Conservation (phyloP, 2,113 vertebrate species). For the Trochalopteron elliotii region DNA sequence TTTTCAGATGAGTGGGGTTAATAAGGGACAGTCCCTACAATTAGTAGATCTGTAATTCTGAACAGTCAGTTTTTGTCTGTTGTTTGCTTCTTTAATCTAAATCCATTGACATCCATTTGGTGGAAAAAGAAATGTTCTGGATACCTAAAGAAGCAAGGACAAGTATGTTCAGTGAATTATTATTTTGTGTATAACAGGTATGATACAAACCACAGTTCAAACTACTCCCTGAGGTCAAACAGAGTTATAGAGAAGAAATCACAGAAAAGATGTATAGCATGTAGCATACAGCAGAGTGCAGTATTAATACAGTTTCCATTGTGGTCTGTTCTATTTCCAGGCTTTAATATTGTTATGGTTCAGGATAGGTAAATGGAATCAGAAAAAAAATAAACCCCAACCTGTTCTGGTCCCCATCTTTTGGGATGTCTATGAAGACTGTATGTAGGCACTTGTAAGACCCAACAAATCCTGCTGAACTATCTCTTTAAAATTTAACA, state of each 20-base stretch:
- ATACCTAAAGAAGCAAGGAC: background rate
- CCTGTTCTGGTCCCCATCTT: background rate
- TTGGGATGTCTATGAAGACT: background rate
- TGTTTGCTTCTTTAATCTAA: background rate
- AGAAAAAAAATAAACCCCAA: background rate
- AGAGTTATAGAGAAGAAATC: background rate
- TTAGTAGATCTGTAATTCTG: background rate
- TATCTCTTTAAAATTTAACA: conserved; percentile 39
- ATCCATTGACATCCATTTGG: background rate
- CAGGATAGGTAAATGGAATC: background rate
- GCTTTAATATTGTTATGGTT: background rate
- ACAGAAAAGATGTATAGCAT: background rate
- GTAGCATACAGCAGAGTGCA: conserved; percentile 54
- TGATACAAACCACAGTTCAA: background rate
- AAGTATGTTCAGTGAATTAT: background rate
- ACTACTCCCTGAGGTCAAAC: background rate
- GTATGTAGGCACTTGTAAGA: background rate
- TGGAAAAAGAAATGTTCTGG: background rate
- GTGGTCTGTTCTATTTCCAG: background rate
- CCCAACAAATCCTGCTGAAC: background rate
- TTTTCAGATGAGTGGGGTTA: background rate
- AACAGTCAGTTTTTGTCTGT: accelerated
- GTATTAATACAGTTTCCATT: conserved; percentile 50
- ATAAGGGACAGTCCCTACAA: background rate
- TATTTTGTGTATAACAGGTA: background rate